phyloP scores from a whole-genome alignment of 2,797 vertebrate species.

The Acanthurus tractus region DNA sequence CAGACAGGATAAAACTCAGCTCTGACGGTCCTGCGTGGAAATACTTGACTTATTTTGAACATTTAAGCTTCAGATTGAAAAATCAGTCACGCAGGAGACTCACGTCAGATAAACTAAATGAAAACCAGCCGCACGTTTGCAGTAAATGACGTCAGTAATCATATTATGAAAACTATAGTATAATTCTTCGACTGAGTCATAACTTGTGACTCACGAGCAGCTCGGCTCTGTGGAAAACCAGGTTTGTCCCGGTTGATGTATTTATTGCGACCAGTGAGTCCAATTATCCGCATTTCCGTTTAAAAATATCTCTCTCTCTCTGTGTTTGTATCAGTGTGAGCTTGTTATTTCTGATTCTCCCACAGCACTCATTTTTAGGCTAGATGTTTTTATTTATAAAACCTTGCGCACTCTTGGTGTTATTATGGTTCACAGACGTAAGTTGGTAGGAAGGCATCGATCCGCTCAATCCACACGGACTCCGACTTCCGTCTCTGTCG shows the following conservation, averaged over 20 bases:
- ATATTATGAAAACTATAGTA: neutral
- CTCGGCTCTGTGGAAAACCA: neutral
- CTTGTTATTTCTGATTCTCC: no score
- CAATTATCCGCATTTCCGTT: no score
- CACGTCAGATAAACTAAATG: neutral
- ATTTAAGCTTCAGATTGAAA: constrained; percentile 3
- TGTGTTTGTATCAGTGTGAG: no score
- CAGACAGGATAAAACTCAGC: constrained; percentile 19
- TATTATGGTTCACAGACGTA: no score
- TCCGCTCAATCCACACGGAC: neutral
- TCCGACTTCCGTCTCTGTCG: neutral
- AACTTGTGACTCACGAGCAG: neutral
- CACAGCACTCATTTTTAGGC: no score
- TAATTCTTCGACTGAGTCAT: neutral
- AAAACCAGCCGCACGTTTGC: neutral
- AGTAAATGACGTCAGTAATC: neutral
- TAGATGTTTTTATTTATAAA: no score
- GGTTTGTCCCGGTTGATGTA: no score
- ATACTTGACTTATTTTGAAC: neutral
- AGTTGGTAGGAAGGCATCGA: neutral
- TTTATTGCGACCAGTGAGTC: no score
- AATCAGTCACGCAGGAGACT: neutral
- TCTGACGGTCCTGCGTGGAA: neutral
- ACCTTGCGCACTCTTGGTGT: no score
- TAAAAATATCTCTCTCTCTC: no score